A percentile compares a stretch with the other conserved stretches of the same genome.
These are phyloP conservation scores for Amazona guildingii DNA, from an alignment of 2,113 vertebrate genomes.

Conservation along the genomic window DNA sequence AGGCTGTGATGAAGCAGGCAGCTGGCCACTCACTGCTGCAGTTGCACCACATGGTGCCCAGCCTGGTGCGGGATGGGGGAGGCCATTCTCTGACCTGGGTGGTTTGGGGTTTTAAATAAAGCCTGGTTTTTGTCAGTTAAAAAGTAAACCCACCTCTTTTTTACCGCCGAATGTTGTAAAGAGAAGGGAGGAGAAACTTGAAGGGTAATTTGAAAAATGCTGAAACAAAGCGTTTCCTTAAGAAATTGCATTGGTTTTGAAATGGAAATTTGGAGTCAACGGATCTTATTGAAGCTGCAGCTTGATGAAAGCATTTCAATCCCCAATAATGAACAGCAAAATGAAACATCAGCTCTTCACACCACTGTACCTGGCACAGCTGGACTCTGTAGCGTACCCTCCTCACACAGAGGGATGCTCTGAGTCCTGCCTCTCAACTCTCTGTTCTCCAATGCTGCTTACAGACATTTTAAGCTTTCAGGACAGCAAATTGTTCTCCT, in stretches of 20 bases:
- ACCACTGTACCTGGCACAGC: background rate
- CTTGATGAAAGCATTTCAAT: background rate
- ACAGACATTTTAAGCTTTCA: background rate
- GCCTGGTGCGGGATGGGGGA: background rate
- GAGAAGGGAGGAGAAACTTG: background rate
- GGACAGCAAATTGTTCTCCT: background rate
- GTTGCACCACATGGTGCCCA: background rate
- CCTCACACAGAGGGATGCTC: background rate
- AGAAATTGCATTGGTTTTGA: background rate
- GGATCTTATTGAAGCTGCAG: background rate
- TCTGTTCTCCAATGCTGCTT: background rate
- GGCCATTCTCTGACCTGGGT: background rate
- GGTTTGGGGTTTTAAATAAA: background rate
- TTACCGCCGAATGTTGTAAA: background rate
- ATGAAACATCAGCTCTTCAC: background rate
- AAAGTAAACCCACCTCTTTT: background rate
- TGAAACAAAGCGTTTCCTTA: background rate
- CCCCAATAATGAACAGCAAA: background rate
- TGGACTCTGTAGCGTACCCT: background rate
- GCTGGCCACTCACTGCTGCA: constrained; percentile 35
- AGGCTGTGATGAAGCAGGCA: background rate
- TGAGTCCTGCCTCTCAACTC: background rate
- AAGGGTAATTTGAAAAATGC: background rate
- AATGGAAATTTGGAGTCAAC: background rate
- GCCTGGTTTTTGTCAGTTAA: background rate